Evolutionary conservation across 2,113 vertebrate genomes (phyloP).

Genomic region (Marcusenius ussheri): DNA sequence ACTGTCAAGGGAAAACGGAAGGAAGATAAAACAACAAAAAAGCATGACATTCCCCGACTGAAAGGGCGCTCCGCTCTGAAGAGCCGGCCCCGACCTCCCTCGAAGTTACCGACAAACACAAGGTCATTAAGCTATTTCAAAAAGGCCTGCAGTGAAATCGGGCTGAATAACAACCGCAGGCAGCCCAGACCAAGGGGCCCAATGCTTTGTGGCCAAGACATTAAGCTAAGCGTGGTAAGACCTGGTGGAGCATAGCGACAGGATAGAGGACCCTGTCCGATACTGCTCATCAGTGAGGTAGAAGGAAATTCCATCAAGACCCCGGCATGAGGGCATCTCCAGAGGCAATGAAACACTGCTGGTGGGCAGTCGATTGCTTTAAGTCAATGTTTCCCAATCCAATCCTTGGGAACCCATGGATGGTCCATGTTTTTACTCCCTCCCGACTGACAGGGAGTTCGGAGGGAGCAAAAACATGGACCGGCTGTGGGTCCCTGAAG

Average conservation of each 20-base stretch:
- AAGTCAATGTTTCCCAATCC: background rate
- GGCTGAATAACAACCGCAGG: background rate
- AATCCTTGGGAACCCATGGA: background rate
- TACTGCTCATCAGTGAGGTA: background rate
- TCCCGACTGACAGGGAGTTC: background rate
- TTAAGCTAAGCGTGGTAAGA: background rate
- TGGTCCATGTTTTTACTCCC: background rate
- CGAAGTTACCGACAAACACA: background rate
- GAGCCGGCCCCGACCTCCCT: background rate
- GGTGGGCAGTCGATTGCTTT: background rate
- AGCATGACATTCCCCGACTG: background rate
- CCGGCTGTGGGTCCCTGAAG: background rate
- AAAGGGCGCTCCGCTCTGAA: background rate
- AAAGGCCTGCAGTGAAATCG: background rate
- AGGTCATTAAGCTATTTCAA: background rate
- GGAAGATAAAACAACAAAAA: background rate
- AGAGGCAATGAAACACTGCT: background rate
- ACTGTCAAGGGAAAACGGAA: background rate
- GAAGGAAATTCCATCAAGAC: background rate
- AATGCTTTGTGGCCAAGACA: background rate
- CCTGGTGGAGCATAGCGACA: background rate
- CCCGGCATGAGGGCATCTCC: background rate
- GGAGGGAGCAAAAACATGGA: background rate
- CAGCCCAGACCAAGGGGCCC: background rate
- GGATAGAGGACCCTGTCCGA: background rate